Conservation (phyloP, 2,888 invertebrate genomes). For the Graphium colonna region DNA sequence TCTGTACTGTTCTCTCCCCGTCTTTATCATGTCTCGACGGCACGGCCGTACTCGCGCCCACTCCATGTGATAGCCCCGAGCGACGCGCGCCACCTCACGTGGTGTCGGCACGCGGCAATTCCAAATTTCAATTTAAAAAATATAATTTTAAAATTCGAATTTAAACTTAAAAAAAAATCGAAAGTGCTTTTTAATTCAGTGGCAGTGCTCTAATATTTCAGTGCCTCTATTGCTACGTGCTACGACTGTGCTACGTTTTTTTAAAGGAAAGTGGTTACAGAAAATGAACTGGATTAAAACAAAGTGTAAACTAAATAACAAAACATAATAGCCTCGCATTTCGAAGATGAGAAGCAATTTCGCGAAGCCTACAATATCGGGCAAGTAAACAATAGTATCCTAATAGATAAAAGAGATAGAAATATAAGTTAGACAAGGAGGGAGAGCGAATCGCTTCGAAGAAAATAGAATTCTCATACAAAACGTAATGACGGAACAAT, state of each 20-base stretch:
- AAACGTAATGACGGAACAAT: constrained; percentile 71
- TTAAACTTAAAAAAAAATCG: neutral
- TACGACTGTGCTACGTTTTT: neutral
- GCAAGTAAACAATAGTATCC: constrained; percentile 74
- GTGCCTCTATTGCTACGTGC: neutral
- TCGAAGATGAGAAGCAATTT: constrained; percentile 57
- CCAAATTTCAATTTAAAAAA: constrained; percentile 39
- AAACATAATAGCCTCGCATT: constrained; percentile 38
- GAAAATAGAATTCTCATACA: constrained; percentile 79
- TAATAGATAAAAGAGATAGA: constrained; percentile 51
- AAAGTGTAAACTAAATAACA: constrained; percentile 1
- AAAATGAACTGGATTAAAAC: neutral
- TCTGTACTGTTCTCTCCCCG: constrained; percentile 53
- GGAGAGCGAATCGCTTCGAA: constrained; percentile 56
- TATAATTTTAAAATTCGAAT: constrained; percentile 2
- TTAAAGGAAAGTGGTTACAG: neutral
- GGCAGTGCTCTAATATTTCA: neutral
- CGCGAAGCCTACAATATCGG: constrained; percentile 58
- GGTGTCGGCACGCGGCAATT: constrained; percentile 52
- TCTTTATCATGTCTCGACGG: constrained; percentile 61
- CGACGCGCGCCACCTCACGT: constrained; percentile 62
- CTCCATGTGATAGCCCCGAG: constrained; percentile 78
- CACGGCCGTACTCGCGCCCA: constrained; percentile 48
- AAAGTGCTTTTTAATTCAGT: neutral
- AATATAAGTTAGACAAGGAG: constrained; percentile 41